Percentiles rank a stretch among this genome's conserved stretches.
Evolutionary conservation across 2,888 invertebrate species (phyloP).

Genomic region (Doris montereyensis): DNA sequence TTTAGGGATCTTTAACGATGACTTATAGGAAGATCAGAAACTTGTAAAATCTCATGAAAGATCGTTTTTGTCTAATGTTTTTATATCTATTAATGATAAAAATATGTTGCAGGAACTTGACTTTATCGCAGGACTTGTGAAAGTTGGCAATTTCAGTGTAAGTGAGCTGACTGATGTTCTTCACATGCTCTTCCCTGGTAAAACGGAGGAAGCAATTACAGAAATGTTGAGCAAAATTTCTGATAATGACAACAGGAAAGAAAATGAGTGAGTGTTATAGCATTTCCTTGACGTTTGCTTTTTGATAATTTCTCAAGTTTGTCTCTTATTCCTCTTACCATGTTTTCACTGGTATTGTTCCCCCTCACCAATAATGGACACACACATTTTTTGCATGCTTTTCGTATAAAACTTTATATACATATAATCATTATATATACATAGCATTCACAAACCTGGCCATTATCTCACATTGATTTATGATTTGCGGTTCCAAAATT

Average conservation of each 20-base stretch:
- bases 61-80: too few relatives aligned
- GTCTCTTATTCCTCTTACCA: neutral
- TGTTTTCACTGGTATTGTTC: neutral
- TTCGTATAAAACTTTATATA: neutral
- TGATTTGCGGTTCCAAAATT: too few relatives aligned
- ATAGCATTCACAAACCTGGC: too few relatives aligned
- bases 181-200: slow-evolving; percentile 64
- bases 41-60: too few relatives aligned
- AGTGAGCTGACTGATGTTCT: slow-evolving; percentile 63
- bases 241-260: slow-evolving; percentile 43
- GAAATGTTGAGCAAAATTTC: slow-evolving; percentile 59
- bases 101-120: slow-evolving; percentile 63
- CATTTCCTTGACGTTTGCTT: neutral
- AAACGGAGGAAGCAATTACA: slow-evolving; percentile 59
- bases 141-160: slow-evolving; percentile 61
- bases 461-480: too few relatives aligned
- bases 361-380: neutral
- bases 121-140: slow-evolving; percentile 67
- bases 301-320: neutral
- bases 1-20: too few relatives aligned
- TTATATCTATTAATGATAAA: too few relatives aligned
- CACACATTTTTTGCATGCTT: neutral
- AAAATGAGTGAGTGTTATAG: slow-evolving; percentile 1
- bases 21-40: too few relatives aligned
- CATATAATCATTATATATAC: too few relatives aligned